Evolutionary conservation across 1,140 invertebrate species (phyloP).

Genomic region (Tenebrio molitor): DNA sequence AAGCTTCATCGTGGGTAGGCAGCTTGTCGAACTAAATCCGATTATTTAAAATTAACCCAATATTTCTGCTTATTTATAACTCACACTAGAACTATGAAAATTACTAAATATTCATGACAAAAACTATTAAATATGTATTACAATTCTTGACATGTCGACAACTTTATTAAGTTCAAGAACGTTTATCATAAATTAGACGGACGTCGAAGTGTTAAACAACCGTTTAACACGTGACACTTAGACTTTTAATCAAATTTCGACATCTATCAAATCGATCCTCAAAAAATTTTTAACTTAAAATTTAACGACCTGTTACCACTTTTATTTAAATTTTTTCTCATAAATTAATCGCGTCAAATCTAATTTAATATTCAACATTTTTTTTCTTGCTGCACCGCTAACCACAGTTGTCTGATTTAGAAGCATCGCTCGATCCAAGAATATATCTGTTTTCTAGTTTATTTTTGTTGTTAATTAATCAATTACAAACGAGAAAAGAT

Average conservation of each 20-base stretch:
- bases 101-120: not conserved
- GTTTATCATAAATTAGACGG: conserved; percentile 20
- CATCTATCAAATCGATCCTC: not conserved
- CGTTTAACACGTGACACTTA: not conserved
- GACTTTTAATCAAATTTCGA: not conserved
- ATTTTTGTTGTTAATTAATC: no score
- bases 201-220: not conserved
- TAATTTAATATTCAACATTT: no score
- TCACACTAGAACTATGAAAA: conserved; percentile 5
- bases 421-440: no score
- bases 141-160: not conserved
- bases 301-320: not conserved
- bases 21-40: not conserved
- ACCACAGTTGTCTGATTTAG: no score
- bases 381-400: no score
- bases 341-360: no score
- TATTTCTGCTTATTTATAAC: conserved; percentile 27
- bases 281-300: not conserved
- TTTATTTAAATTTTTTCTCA: not conserved
- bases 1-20: conserved; percentile 6
- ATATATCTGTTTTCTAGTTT: no score
- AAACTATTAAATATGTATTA: not conserved
- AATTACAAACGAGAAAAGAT: no score
- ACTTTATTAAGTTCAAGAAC: conserved; percentile 26
- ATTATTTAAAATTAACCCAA: conserved; percentile 26